A percentile compares a stretch with the other conserved stretches of the same genome.
These are phyloP conservation scores for Emys orbicularis DNA, from an alignment of 2,797 vertebrate genomes.

Conservation along the genomic window DNA sequence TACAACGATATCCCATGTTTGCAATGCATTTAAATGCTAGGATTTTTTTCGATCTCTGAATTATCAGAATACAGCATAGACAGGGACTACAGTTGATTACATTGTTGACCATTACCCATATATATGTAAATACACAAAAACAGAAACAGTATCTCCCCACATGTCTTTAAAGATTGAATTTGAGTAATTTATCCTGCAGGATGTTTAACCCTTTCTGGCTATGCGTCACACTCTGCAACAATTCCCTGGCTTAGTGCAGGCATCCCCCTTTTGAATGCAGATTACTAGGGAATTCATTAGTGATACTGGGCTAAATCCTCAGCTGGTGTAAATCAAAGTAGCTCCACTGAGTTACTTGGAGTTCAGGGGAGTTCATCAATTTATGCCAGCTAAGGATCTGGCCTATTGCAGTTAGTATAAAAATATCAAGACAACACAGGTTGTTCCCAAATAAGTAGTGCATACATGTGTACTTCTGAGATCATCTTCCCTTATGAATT, in stretches of 20 bases:
- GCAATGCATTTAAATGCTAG: no score
- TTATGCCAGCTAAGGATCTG: neutral
- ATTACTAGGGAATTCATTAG: neutral
- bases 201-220: no score
- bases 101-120: no score
- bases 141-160: no score
- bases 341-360: neutral
- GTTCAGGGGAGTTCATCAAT: neutral
- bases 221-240: neutral
- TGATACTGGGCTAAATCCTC: neutral
- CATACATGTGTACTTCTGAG: neutral
- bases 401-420: neutral
- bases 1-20: no score
- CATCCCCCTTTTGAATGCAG: neutral
- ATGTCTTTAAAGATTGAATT: no score
- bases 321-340: neutral
- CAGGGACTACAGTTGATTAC: no score
- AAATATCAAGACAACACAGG: neutral
- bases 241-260: neutral
- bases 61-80: no score
- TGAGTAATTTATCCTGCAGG: no score
- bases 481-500: neutral
- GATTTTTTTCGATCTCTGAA: no score
- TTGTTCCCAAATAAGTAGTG: neutral
- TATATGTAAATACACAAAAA: no score